Evolutionary conservation across 2,797 vertebrate species (phyloP).

Genomic region (Dromococcyx pavoninus): DNA sequence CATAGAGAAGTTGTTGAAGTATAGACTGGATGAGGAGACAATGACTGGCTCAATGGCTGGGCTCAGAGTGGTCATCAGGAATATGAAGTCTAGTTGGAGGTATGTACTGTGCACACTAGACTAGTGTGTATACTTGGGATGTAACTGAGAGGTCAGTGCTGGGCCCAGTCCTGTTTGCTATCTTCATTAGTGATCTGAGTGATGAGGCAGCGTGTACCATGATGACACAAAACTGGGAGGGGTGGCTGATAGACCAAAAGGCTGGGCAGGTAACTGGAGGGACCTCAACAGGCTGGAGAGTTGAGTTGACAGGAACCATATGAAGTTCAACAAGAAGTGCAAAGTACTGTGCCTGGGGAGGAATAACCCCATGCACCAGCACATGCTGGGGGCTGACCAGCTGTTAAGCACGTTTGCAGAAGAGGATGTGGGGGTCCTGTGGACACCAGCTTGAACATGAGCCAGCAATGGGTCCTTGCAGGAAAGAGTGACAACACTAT

Average conservation of each 20-base stretch:
- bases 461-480: background rate
- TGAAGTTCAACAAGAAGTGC: no score
- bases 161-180: background rate
- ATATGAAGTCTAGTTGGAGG: background rate
- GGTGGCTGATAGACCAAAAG: no score
- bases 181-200: background rate
- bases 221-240: background rate
- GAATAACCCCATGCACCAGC: no score
- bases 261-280: no score
- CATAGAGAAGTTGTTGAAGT: background rate
- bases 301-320: no score
- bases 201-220: background rate
- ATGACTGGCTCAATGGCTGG: background rate
- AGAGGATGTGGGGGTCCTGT: background rate
- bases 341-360: no score
- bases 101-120: no score
- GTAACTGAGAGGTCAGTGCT: background rate
- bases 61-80: background rate
- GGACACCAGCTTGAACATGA: background rate
- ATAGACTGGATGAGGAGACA: background rate
- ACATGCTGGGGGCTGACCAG: no score
- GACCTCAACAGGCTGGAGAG: no score
- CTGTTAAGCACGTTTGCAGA: no score
- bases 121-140: background rate
- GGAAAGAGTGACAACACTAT: background rate